Conservation (phyloP, 2,113 vertebrate genomes). For the Isichthys henryi region DNA sequence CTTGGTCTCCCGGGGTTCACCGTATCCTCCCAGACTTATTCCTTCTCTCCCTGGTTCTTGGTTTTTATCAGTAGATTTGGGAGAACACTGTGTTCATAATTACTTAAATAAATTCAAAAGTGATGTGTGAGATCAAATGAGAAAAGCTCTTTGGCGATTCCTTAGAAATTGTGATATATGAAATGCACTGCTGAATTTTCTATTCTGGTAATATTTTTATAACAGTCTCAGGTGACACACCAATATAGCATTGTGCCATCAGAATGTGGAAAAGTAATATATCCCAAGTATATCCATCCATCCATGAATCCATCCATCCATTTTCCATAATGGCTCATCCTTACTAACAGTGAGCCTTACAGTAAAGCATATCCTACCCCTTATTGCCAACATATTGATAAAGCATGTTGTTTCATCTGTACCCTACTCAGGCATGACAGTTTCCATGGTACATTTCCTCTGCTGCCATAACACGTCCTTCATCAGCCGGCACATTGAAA, state of each 20-base stretch:
- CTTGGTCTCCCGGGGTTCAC: background rate
- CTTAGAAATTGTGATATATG: background rate
- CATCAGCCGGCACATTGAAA: background rate
- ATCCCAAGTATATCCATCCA: background rate
- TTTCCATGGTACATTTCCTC: background rate
- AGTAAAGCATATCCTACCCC: background rate
- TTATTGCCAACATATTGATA: background rate
- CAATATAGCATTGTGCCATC: background rate
- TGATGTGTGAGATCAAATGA: background rate
- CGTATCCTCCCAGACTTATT: background rate
- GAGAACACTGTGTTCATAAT: background rate
- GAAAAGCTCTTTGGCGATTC: background rate
- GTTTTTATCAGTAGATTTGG: background rate
- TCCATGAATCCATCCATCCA: background rate
- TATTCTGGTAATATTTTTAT: background rate
- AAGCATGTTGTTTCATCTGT: background rate
- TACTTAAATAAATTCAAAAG: background rate
- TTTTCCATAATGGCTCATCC: background rate
- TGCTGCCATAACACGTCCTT: background rate
- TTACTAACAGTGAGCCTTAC: background rate
- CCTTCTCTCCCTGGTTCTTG: background rate
- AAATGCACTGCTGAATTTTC: background rate
- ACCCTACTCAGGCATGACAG: background rate
- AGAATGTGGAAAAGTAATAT: background rate
- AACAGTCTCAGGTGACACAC: background rate